A percentile compares a stretch with the other conserved stretches of the same genome.
Evolutionary conservation across 2,113 vertebrate species (phyloP).

Genomic region (Amphilophus citrinellus): DNA sequence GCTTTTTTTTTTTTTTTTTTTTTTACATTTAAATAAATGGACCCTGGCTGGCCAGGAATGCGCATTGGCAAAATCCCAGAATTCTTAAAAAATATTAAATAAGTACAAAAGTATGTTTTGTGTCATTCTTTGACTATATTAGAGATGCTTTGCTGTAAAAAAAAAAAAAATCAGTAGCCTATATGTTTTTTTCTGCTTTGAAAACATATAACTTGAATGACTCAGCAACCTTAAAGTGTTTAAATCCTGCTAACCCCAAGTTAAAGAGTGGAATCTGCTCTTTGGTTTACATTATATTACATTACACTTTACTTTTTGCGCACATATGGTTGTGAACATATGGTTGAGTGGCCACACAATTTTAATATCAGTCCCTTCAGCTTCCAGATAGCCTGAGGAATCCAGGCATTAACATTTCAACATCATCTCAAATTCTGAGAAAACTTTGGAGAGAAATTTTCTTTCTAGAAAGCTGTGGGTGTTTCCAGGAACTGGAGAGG

Average conservation of each 20-base stretch:
- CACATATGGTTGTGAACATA: slow-evolving; percentile 31
- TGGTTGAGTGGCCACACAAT: slow-evolving; percentile 26
- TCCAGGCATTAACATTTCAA: slow-evolving; percentile 34
- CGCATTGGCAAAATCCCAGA: slow-evolving; percentile 56
- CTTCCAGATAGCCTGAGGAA: slow-evolving; percentile 34
- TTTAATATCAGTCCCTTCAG: slow-evolving; percentile 33
- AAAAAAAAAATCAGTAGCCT: background rate
- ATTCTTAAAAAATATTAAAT: slow-evolving; percentile 17
- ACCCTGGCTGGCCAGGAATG: slow-evolving; percentile 92
- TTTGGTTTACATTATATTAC: slow-evolving; percentile 31
- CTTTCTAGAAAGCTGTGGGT: slow-evolving; percentile 20
- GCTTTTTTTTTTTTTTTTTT: slow-evolving; percentile 49
- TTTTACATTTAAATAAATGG: slow-evolving; percentile 69
- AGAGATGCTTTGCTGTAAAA: background rate
- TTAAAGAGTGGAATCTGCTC: slow-evolving; percentile 27
- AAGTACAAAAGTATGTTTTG: background rate
- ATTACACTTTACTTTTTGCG: slow-evolving; percentile 35
- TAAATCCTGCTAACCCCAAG: background rate
- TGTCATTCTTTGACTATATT: background rate
- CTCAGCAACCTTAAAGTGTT: background rate
- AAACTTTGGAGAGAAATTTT: slow-evolving; percentile 19
- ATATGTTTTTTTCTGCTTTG: background rate
- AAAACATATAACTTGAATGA: background rate
- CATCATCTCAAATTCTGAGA: slow-evolving; percentile 39
- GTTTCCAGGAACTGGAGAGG: slow-evolving; percentile 52